Percentiles rank a stretch among this genome's conserved stretches.
Evolutionary conservation across 2,113 vertebrate species (phyloP).

Genomic region (Scomber scombrus): DNA sequence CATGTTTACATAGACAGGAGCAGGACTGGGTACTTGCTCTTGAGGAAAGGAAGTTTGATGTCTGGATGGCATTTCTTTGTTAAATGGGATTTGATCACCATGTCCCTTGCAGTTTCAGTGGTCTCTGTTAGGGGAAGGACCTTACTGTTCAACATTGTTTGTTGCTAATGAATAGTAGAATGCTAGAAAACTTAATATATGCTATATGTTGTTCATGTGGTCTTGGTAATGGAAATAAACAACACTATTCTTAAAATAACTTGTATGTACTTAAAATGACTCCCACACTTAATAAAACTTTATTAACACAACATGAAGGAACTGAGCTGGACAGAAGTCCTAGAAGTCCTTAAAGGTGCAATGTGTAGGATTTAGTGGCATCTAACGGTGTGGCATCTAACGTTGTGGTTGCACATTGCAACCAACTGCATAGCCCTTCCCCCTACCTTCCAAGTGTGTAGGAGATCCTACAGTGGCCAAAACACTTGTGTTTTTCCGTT

Average conservation of each 20-base stretch:
- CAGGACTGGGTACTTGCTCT: not conserved
- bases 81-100: slow-evolving; percentile 2
- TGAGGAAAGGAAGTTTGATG: slow-evolving; percentile 12
- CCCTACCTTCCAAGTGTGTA: too few relatives aligned
- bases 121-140: not conserved
- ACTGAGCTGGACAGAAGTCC: too few relatives aligned
- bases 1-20: not conserved
- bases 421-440: too few relatives aligned
- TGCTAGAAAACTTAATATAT: not conserved
- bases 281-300: too few relatives aligned
- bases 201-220: not conserved
- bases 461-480: too few relatives aligned
- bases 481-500: too few relatives aligned
- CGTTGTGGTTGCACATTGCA: too few relatives aligned
- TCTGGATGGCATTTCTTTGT: not conserved
- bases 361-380: too few relatives aligned
- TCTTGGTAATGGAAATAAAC: not conserved
- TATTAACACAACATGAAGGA: too few relatives aligned
- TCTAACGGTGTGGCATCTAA: too few relatives aligned
- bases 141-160: not conserved
- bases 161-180: not conserved
- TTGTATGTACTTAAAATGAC: too few relatives aligned
- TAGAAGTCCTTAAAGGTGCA: too few relatives aligned
- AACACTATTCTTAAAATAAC: not conserved
- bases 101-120: not conserved